Base-by-base conservation (phyloP, 1,140 invertebrate genomes). In the Andrena cerasifolii region DNA sequence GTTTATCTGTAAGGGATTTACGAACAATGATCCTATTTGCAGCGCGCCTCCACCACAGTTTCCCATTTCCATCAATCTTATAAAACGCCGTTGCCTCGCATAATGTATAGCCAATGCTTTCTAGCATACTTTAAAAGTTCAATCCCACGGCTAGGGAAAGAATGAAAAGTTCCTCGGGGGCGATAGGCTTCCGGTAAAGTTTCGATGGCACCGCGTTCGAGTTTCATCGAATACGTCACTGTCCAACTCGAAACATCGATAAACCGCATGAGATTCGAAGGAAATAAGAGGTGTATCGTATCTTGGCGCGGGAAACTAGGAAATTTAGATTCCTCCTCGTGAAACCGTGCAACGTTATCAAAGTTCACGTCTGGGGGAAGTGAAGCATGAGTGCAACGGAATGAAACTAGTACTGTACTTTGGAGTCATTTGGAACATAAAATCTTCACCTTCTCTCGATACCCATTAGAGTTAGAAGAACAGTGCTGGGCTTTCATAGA, bases 401-500 rank as follows among this genome's bases (percentile, higher is more conserved):
- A 5, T 40, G 10, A 40, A 40, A 40, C 10, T 40, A 12, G 18
- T 7, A 47, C 12, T 47, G 10, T 14, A 47, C 18, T 47, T 10
- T 47, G 18, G n/a, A n/a, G n/a, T n/a, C n/a, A n/a, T n/a, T n/a
- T n/a, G n/a, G n/a, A n/a, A n/a, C n/a, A n/a, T n/a, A 49, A 18
- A 49, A 5, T 28, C 12, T 8, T 73, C 12, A 0, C 21, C 0
- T 4, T 21, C 28, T 12, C 31, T n/a, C 14, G 0, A n/a, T 18
- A 1, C 36, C 54, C 26, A 2, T 28, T 83, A 95, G 95, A 96
- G 91, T 91, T 96, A 58, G 94, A 95, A 78, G 94, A 95, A 61
- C 95, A 96, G 86, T 95, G 96, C 83, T 96, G 95, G 95, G 93
- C 94, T 1, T 95, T 95, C 85, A 94, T 96, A 51, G 94, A 95